Evolutionary conservation across 2,797 vertebrate genomes (phyloP).

Genomic region (Pristis pectinata): DNA sequence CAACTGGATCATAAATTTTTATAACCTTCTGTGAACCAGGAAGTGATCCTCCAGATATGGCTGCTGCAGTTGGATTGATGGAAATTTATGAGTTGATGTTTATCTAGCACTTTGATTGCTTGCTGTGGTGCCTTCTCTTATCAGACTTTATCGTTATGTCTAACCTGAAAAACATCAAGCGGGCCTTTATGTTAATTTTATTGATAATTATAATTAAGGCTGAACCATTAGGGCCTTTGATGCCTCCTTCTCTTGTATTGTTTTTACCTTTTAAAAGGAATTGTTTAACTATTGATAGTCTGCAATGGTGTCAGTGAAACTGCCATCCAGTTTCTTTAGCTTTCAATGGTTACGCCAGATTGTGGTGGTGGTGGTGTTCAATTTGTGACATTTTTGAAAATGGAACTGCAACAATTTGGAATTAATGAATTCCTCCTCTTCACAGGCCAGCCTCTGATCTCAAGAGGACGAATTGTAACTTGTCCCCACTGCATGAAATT

Average conservation of each 20-base stretch:
- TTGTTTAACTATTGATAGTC: conserved; percentile 37
- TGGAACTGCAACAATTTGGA: not conserved
- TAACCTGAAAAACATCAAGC: conserved; percentile 57
- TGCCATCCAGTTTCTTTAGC: not conserved
- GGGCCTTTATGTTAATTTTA: conserved; percentile 47
- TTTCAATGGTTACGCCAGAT: not conserved
- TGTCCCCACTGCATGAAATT: not conserved
- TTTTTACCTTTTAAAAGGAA: conserved; percentile 18
- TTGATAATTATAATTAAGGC: conserved; percentile 46
- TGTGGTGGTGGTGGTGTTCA: not conserved
- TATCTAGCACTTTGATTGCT: conserved; percentile 62
- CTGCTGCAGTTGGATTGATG: conserved; percentile 49
- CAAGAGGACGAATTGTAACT: not conserved
- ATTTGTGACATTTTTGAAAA: not conserved
- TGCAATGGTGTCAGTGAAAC: not conserved
- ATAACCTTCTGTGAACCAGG: conserved; percentile 56
- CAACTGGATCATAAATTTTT: conserved; percentile 57
- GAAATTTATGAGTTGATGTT: conserved; percentile 57
- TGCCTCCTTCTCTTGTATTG: conserved; percentile 19
- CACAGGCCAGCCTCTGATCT: not conserved
- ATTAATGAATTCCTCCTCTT: not conserved
- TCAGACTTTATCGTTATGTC: conserved; percentile 69
- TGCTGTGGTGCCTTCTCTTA: conserved; percentile 69
- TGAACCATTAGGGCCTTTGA: conserved; percentile 31
- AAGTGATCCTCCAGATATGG: conserved; percentile 50